phyloP scores from a whole-genome alignment of 2,888 invertebrate genomes.

The Cheilosia variabilis region DNA sequence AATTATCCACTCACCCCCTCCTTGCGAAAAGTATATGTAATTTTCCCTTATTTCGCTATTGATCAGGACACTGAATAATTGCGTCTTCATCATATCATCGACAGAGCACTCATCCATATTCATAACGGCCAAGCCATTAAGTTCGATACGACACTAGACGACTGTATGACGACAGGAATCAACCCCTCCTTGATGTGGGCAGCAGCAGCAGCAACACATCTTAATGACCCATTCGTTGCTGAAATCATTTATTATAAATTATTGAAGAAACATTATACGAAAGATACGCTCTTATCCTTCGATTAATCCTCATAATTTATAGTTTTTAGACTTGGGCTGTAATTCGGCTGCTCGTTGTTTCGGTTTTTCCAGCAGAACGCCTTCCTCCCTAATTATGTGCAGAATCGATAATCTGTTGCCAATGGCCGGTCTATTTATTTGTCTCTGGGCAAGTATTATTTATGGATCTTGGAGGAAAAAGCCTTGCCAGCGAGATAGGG shows the following conservation, averaged over 20 bases:
- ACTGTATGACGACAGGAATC: background rate
- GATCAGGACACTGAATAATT: conserved; percentile 71
- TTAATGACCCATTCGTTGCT: conserved; percentile 71
- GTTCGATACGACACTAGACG: conserved; percentile 16
- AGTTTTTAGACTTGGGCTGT: conserved; percentile 56
- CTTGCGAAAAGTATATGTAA: conserved; percentile 29
- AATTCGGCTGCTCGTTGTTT: conserved; percentile 31
- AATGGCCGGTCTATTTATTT: conserved; percentile 63
- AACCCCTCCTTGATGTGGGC: conserved; percentile 44
- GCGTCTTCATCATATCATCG: conserved; percentile 70
- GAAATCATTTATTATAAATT: conserved; percentile 74
- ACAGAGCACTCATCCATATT: conserved; percentile 71
- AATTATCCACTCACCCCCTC: conserved; percentile 47
- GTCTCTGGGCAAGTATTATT: conserved; percentile 60
- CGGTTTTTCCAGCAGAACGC: conserved; percentile 70
- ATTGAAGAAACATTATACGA: conserved; percentile 67
- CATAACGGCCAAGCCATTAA: conserved; percentile 71
- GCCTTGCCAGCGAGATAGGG: conserved; percentile 35
- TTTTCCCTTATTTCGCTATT: conserved; percentile 39
- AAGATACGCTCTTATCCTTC: conserved; percentile 70
- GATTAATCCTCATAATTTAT: conserved; percentile 75
- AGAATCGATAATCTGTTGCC: conserved; percentile 75
- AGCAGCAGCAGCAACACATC: conserved; percentile 44
- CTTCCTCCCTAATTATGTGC: conserved; percentile 67
- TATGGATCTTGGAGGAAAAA: conserved; percentile 56